Evolutionary conservation across 2,797 vertebrate species (phyloP).

Genomic region (Falco concolor): DNA sequence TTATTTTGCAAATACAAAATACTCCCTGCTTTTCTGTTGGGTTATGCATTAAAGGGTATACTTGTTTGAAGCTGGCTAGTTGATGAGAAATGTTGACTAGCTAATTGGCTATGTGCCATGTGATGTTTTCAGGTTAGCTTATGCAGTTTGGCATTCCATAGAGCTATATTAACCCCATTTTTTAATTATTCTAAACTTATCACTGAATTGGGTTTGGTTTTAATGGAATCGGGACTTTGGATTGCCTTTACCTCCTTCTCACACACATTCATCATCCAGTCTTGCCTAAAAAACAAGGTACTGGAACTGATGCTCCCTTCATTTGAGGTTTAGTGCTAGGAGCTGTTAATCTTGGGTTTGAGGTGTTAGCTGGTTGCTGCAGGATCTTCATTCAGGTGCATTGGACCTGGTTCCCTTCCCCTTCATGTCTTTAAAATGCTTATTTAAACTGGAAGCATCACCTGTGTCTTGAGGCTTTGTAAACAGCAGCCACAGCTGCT

Average conservation of each 20-base stretch:
- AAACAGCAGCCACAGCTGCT: background rate
- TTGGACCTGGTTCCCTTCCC: background rate
- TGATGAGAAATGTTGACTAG: background rate
- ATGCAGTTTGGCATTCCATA: background rate
- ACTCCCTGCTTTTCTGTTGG: background rate
- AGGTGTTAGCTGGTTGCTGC: background rate
- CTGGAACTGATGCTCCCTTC: background rate
- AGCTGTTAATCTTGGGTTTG: background rate
- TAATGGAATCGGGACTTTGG: background rate
- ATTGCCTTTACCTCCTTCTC: conserved; percentile 21
- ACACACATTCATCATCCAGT: accelerated
- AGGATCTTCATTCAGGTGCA: accelerated
- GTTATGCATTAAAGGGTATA: background rate
- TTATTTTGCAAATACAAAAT: background rate
- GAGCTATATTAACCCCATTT: background rate
- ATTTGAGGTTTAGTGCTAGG: background rate
- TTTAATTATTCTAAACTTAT: background rate
- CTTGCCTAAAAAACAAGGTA: background rate
- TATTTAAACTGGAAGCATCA: background rate
- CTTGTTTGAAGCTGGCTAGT: background rate
- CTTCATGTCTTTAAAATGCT: background rate
- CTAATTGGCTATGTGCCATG: background rate
- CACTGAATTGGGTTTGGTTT: background rate
- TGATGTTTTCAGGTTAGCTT: background rate
- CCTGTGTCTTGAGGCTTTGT: background rate